phyloP scores from a whole-genome alignment of 2,797 vertebrate genomes.

The Gobionotothen gibberifrons region DNA sequence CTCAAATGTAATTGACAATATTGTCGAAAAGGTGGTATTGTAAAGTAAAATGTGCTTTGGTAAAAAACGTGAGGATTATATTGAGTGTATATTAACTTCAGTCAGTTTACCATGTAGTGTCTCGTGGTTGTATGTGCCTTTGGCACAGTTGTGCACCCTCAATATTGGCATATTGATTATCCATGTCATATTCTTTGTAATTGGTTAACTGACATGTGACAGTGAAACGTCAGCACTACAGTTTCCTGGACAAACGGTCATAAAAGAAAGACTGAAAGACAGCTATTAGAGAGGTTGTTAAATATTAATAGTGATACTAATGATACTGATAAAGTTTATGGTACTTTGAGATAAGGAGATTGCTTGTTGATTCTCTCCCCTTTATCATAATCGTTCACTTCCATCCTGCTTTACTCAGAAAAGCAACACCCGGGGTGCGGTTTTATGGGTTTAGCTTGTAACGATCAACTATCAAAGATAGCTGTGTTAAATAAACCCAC shows the following conservation, averaged over 20 bases:
- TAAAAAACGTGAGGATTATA: not conserved
- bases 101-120: slow-evolving; percentile 23
- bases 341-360: slow-evolving; percentile 2
- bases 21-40: not conserved
- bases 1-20: not conserved
- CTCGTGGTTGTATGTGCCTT: slow-evolving; percentile 21
- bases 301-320: slow-evolving; percentile 7
- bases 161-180: slow-evolving; percentile 59
- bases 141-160: slow-evolving; percentile 22
- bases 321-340: slow-evolving; percentile 11
- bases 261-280: not conserved
- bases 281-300: not conserved
- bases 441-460: too few relatives aligned
- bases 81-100: not conserved
- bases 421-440: slow-evolving; percentile 22
- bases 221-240: not conserved
- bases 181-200: slow-evolving; percentile 38
- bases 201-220: slow-evolving; percentile 52
- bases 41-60: not conserved
- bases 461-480: too few relatives aligned
- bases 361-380: slow-evolving; percentile 2
- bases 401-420: slow-evolving; percentile 4
- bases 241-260: slow-evolving; percentile 1
- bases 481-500: too few relatives aligned
- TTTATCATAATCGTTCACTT: not conserved